Evolutionary conservation across 1,140 invertebrate species (phyloP), one percentile per base, ranked within the genome.

Genomic region (Drosophila truncata): DNA sequence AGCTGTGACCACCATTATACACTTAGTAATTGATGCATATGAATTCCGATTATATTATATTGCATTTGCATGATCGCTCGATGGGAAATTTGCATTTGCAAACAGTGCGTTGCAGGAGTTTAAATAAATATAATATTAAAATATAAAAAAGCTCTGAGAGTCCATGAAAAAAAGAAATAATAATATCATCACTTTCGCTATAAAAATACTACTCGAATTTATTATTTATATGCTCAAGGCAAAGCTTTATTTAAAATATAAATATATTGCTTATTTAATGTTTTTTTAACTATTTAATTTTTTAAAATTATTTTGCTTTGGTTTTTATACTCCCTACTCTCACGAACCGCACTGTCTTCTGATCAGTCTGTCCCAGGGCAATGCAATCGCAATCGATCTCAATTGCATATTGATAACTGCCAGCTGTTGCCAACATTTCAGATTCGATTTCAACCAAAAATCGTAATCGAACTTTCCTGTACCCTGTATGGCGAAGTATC

Each of bases 1-100:
- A 71, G 69, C 67, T 71, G 67, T 72, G 69, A 72, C 69, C 65
- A 71, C 7, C 46, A 71, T 47, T 47, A 58, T 58, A 70, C 49
- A 31, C 18, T 47, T 20, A 20, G 65, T 70, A 58, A 58, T 71
- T 70, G 65, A 71, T 71, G 66, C 69, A 39, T 71, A 47, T 55
- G 65, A 44, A 71, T 72, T 39, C 29, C 35, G 50, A 72, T 42
- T 66, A 41, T 47, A 70, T 58, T 58, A 27, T 33, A 70, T 58
- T 39, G 50, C 29, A 70, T 70, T 70, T 70, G 64, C 37, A 57
- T 57, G 65, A 52, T 64, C 46, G 27, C 16, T 70, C 13, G 25
- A 33, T 23, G 33, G 6, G 16, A 20, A 31, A 71, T 46, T 71
- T 33, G 67, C 49, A 71, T 70, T 33, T 11, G 18, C 13, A 20